Percentiles rank a stretch among this genome's conserved stretches.
phyloP scores from a whole-genome alignment of 2,888 invertebrate species.

The Eupeodes luniger region DNA sequence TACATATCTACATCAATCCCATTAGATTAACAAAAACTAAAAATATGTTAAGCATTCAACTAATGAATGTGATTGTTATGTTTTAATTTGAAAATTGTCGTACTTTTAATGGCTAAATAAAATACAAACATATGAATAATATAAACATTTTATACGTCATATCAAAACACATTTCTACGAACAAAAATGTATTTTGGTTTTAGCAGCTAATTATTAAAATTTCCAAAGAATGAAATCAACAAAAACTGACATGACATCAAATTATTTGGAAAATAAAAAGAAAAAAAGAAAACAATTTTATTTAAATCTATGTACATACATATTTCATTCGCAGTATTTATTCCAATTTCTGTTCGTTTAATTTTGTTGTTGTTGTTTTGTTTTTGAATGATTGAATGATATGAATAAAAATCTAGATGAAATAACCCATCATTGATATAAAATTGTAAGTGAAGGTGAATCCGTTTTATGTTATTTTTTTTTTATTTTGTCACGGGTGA shows the following conservation, averaged over 20 bases:
- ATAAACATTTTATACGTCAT: neutral
- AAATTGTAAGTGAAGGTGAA: neutral
- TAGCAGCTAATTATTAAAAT: conserved; percentile 2
- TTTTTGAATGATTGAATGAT: neutral
- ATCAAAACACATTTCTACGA: neutral
- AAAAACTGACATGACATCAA: neutral
- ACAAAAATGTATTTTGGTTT: neutral
- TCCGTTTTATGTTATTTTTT: neutral
- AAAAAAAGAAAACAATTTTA: neutral
- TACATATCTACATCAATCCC: neutral
- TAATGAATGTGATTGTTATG: conserved; percentile 4
- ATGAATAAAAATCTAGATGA: conserved; percentile 7
- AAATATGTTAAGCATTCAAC: neutral
- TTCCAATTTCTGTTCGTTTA: neutral
- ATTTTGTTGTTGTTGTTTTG: neutral
- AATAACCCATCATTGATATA: neutral
- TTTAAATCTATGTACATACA: too few relatives aligned
- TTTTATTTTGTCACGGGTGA: too few relatives aligned
- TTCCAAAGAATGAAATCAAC: neutral
- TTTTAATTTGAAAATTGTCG: conserved; percentile 13
- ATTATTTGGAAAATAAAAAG: neutral
- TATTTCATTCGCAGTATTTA: neutral
- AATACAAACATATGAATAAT: neutral
- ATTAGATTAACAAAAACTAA: neutral
- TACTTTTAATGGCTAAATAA: neutral